Evolutionary conservation across 2,113 vertebrate genomes (phyloP), one percentile per base, ranked within the genome.

Genomic region (Morone chrysops): DNA sequence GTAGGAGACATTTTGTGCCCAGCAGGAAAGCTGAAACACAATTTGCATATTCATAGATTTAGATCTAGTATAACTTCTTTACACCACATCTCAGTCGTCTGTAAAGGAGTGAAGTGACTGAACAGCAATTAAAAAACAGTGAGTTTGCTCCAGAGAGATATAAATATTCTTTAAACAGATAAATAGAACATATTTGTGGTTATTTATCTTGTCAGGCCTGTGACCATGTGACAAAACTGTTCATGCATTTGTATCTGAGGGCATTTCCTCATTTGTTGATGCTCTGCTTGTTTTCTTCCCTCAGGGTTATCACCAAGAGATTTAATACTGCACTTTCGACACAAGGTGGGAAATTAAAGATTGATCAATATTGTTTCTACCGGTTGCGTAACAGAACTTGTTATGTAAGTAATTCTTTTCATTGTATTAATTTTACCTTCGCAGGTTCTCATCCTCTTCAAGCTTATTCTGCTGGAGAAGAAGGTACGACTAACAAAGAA

Each of bases 381-480:
- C 8, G 31, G 5, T 25, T 0, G 8, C 7, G 4, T 38, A 2
- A 16, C 4, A 2, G 53, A 36, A 4, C 17, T 50, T 4, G 25
- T 50, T 4, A 25, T 41, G 4, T 13, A 0, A 14, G 4, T 60
- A 1, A 9, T 48, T 73, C 0, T 25, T 43, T 22, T 61, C 1
- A 10, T 43, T 75, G 0, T 25, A 40, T 18, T 1, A 3, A 10
- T 62, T 47, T 45, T 38, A 13, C 80, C 25, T 14, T 61, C 89
- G 5, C 73, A 99, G 98, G 96, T 97, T 87, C 95, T 99, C 80
- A 97, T 99, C 82, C 95, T 99, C 66, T 99, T 99, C 94, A 99
- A 99, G 85, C 89, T 99, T 56, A 97, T 99, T 92, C 96, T 99
- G 90, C 96, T 99, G 82, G 98, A 99, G 91, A 99, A 98, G 95